Conservation (phyloP, 1,140 invertebrate genomes). For the Berghia stephanieae region DNA sequence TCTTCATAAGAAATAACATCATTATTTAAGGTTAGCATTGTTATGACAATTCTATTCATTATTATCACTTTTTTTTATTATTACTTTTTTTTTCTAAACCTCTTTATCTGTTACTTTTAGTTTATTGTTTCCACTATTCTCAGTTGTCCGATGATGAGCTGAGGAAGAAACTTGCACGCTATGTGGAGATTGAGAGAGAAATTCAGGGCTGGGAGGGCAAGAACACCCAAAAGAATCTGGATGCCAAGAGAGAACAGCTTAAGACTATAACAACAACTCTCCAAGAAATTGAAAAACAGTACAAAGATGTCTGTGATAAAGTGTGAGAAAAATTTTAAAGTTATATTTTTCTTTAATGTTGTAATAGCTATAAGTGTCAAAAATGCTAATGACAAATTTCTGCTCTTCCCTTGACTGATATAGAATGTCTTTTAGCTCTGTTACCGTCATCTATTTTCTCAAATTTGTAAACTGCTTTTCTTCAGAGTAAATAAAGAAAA, state of each 20-base stretch:
- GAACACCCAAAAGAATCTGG: slow-evolving; percentile 47
- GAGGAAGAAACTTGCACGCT: slow-evolving; percentile 39
- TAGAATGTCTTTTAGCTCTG: not conserved
- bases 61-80: not conserved
- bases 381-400: not conserved
- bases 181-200: slow-evolving; percentile 50
- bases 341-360: not conserved
- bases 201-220: slow-evolving; percentile 46
- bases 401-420: not conserved
- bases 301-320: slow-evolving; percentile 56
- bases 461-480: not conserved
- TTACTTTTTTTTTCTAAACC: not conserved
- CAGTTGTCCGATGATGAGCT: slow-evolving; percentile 34
- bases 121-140: not conserved
- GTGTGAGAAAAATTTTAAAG: slow-evolving; percentile 52
- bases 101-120: not conserved
- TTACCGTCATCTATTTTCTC: not conserved
- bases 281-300: slow-evolving; percentile 57
- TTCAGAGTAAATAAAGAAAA: not conserved
- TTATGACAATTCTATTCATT: not conserved
- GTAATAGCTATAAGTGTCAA: not conserved
- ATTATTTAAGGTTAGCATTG: not conserved
- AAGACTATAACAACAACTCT: slow-evolving; percentile 52
- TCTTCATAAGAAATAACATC: not conserved
- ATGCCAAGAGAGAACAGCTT: slow-evolving; percentile 43